Base-by-base conservation (phyloP, 2,797 vertebrate genomes). In the Ciconia nigra region DNA sequence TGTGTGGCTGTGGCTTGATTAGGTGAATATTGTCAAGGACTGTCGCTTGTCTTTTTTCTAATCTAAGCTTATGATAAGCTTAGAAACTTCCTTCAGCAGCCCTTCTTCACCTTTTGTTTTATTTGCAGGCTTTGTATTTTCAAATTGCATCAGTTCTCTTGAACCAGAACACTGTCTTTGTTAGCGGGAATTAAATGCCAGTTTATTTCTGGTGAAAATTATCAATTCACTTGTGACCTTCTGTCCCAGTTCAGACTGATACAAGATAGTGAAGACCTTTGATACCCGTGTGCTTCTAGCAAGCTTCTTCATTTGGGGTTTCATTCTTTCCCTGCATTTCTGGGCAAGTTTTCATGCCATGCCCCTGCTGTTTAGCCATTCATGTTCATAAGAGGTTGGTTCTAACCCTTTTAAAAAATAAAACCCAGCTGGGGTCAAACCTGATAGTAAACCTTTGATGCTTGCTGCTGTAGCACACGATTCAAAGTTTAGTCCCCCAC, bases 401-500 rank as follows among this genome's bases (percentile, higher is more conserved):
- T 74, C 91, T 72, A 92, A 61, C 87, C 51, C 63, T 90, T 51
- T 81, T 74, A 57, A 91, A 90, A 94, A 91, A 42, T 66, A 92
- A 94, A 85, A 54, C 41, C 80, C 91, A 85, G 77, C 80, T 95
- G 92, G 66, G 93, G 84, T 93, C 96, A 90, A 61, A 71, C 54
- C 71, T 79, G 90, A 42, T n/a, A 55, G 88, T 39, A 37, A 71
- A 87, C 90, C 96, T 96, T 97, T 97, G 97, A 97, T 96, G 96
- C 94, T 79, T 77, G 90, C 96, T 95, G 79, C 86, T 91, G 81
- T 73, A 93, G 86, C 90, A 63, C 82, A 87, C 26, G 47, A 83
- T 90, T 95, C 94, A 96, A 96, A 97, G 97, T 96, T 96, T 61
- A 81, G 90, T 49, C 83, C 59, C 94, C 94, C 33, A 54, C 88